These are phyloP conservation scores for Hyposmocoma kahamanoa DNA, from an alignment of 1,140 invertebrate species.

Conservation along the genomic window DNA sequence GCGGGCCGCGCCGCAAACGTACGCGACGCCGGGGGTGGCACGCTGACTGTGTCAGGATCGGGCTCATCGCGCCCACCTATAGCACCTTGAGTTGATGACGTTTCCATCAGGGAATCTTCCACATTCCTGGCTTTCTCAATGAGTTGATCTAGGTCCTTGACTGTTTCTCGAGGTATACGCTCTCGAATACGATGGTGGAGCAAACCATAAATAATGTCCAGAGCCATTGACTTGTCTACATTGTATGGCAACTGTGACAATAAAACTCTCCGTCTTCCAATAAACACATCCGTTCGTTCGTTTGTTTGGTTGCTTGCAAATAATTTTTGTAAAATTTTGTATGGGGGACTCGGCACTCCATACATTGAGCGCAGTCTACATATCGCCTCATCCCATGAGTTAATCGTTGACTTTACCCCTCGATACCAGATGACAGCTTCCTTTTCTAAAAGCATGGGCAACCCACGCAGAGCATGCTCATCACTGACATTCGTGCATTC, in stretches of 20 bases:
- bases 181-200: slow-evolving; percentile 2
- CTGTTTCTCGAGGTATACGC: neutral
- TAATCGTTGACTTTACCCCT: slow-evolving; percentile 7
- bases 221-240: neutral
- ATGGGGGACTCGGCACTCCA: slow-evolving; percentile 10
- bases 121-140: slow-evolving; percentile 1
- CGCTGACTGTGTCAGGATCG: too few species aligned
- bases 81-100: too few species aligned
- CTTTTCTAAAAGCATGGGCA: slow-evolving; percentile 18
- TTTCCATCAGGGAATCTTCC: slow-evolving; percentile 2
- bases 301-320: slow-evolving; percentile 4
- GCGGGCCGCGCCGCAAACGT: too few species aligned
- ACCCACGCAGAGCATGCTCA: slow-evolving; percentile 18
- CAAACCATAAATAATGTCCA: slow-evolving; percentile 5
- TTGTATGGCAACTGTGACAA: slow-evolving; percentile 3
- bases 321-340: slow-evolving; percentile 14
- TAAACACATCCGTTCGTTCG: slow-evolving; percentile 12
- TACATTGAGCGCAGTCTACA: slow-evolving; percentile 6
- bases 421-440: too few species aligned
- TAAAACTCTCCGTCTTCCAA: neutral
- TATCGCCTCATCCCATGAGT: slow-evolving; percentile 13
- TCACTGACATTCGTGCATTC: slow-evolving; percentile 19
- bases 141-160: neutral
- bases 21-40: too few species aligned
- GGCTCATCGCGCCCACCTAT: too few species aligned